Evolutionary conservation across 2,797 vertebrate genomes (phyloP).

Genomic region (Acestrorhynchus altus): DNA sequence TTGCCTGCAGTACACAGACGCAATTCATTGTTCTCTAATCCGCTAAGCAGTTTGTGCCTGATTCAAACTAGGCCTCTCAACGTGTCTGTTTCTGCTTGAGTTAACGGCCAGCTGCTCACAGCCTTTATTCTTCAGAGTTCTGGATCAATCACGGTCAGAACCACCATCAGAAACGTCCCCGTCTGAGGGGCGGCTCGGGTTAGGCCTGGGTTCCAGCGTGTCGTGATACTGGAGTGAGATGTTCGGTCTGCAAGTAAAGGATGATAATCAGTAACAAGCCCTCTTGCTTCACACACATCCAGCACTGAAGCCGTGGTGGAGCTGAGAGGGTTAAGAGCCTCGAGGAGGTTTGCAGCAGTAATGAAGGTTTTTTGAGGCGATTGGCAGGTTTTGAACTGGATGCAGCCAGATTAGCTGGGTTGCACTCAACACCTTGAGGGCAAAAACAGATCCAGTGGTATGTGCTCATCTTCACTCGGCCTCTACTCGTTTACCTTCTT

Average conservation of each 20-base stretch:
- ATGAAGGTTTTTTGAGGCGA: neutral
- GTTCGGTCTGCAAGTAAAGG: neutral
- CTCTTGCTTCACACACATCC: neutral
- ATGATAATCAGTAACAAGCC: neutral
- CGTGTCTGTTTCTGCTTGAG: constrained; percentile 63
- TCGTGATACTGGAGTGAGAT: neutral
- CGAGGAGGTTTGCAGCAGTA: neutral
- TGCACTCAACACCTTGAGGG: neutral
- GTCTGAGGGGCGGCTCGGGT: neutral
- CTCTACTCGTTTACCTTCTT: neutral
- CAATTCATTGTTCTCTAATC: constrained; percentile 81
- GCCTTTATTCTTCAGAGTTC: constrained; percentile 16
- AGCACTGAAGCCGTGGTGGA: neutral
- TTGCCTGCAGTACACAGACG: constrained; percentile 74
- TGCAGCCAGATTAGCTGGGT: neutral
- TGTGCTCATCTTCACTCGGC: neutral
- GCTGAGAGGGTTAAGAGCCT: neutral
- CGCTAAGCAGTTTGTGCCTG: constrained; percentile 72
- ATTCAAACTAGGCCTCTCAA: constrained; percentile 64
- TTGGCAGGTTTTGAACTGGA: constrained; percentile 3
- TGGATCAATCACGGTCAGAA: constrained; percentile 8
- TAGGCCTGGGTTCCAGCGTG: neutral
- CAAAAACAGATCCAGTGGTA: neutral
- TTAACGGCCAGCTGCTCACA: constrained; percentile 44
- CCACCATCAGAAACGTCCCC: neutral